phyloP scores from a whole-genome alignment of 2,888 invertebrate species.

The Microctonus aethiopoides region DNA sequence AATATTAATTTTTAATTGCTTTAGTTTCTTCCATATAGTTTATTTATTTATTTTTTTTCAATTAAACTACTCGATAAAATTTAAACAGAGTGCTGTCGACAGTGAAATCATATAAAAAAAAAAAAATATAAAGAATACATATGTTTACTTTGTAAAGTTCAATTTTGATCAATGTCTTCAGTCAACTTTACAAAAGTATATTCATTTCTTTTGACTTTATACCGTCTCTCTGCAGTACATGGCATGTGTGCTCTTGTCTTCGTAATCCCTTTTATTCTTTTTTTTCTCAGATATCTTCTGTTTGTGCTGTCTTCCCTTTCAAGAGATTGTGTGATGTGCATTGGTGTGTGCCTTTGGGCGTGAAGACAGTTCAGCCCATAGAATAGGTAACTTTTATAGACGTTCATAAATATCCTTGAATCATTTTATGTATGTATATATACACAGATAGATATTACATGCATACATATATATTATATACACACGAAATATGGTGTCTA shows the following conservation, averaged over 20 bases:
- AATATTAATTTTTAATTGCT: neutral
- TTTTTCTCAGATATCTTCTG: neutral
- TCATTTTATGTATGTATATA: neutral
- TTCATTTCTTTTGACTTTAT: neutral
- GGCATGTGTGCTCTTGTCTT: neutral
- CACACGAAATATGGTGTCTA: neutral
- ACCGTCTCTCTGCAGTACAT: neutral
- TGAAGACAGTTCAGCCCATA: neutral
- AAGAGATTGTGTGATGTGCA: constrained; percentile 3
- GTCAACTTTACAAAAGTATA: constrained; percentile 1
- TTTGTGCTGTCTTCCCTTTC: neutral
- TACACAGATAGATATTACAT: no score
- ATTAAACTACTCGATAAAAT: no score
- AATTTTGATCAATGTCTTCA: constrained; percentile 6
- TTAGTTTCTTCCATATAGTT: no score
- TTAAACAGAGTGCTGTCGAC: no score
- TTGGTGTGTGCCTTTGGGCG: constrained; percentile 15
- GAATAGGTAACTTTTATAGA: constrained; percentile 5
- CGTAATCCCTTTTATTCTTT: neutral
- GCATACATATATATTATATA: no score
- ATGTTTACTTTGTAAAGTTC: neutral
- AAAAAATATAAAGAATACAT: neutral
- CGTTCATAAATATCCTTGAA: neutral
- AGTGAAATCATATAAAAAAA: neutral
- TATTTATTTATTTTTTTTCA: no score